Base-by-base conservation (phyloP, 2,113 vertebrate species). In the Cololabis saira region DNA sequence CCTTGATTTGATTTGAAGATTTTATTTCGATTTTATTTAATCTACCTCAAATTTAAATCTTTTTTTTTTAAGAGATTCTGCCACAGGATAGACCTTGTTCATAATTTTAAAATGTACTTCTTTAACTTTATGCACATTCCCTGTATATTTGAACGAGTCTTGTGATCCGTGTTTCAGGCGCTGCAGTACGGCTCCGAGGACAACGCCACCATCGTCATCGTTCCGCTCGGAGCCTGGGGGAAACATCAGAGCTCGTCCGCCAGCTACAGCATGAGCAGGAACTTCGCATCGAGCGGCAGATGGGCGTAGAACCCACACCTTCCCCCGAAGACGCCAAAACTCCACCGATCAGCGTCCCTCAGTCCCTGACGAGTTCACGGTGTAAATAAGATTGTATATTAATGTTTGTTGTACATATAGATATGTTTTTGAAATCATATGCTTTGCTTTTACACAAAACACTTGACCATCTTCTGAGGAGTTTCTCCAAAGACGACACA, bases 161-260 rank as follows among this genome's bases (percentile, higher is more conserved):
- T 33, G 3, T 27, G 11, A 16, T 33, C 24, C 10, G 33, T 66
- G 12, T 61, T 42, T 8, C 57, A 99, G 97, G 97, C 94, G 0
- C 76, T 95, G 10, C 96, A 97, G 42, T 99, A 96, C 0, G 97
- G 97, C 13, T 89, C 95, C 0, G 97, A 99, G 76, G 97, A 99
- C 83, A 99, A 98, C 87, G 87, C 94, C 84, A 97, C 95, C 0
- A 73, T 94, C 27, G 81, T 98, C 1, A 88, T 98, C 5, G 92
- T 99, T 45, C 97, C 97, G 0, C 94, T 99, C 1, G 95, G 96
- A 51, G 95, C 96, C 0, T 99, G 97, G 97, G 97, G 97, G 16
- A 97, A 95, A 72, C 94, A 96, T 44, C 94, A 94, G 85, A 95
- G 84, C 11, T 77, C 78, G 27, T 12, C 52, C 12, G 10, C 0